Evolutionary conservation across 2,888 invertebrate species (phyloP), one percentile per base, ranked within the genome.

Genomic region (Caenorhabditis imperialis): DNA sequence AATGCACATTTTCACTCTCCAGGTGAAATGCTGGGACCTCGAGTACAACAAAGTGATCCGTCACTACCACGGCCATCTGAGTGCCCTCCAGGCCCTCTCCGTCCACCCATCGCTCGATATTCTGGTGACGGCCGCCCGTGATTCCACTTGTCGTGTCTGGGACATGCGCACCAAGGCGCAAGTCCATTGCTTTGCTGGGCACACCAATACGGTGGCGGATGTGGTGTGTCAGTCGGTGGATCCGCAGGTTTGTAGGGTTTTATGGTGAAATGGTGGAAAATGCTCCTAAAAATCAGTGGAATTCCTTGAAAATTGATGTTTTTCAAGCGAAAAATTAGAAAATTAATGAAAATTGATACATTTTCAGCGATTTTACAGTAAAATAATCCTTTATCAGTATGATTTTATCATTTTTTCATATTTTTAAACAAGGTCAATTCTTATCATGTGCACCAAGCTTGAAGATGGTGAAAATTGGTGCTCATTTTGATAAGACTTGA

Each of bases 131-230:
- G 95, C 95, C 14, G 97, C 98, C 0, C 91, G 99, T 60, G 99
- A 99, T 90, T 94, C 94, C 0, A 96, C 96, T 0, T 97, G 95
- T 0, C 91, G 99, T 77, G 94, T 98, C 55, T 99, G 99, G 99
- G 98, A 99, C 90, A 95, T 98, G 94, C 91, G 99, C 65, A 97
- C 96, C 3, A 99, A 99, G 90, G 97, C 97, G 1, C 97, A 97
- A 90, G 94, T 99, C 60, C 96, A 98, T 89, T 96, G 96, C 3
- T 91, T 99, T 23, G 91, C 93, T 0, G 98, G 98, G 0, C 99
- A 99, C 89, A 95, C 95, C 1, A 97, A 98, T 89, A 99, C 98
- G 0, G 94, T 99, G 2, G 96, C 98, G 4, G 93, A 94, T 85
- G 94, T 98, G 0, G 93, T 93, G 50, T 93, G 95, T 81, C 98